Evolutionary conservation across 2,113 vertebrate genomes (phyloP).

Genomic region (Pongo abelii): DNA sequence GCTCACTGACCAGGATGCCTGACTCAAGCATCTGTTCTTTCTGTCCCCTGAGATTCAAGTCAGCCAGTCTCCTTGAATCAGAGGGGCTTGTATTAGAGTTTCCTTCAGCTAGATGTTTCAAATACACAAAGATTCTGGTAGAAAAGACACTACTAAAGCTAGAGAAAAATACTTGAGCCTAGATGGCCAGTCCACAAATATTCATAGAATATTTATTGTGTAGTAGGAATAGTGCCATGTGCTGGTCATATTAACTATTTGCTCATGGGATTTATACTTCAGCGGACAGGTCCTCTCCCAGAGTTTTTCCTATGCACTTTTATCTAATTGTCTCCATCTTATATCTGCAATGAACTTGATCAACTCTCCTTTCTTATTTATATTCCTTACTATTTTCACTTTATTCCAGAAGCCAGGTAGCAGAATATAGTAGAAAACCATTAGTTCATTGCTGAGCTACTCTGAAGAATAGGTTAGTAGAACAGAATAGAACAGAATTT

Average conservation of each 20-base stretch:
- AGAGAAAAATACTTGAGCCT: neutral
- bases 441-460: neutral
- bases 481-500: too few relatives aligned
- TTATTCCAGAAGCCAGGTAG: neutral
- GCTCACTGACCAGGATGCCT: neutral
- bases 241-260: neutral
- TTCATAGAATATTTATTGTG: neutral
- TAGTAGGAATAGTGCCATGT: neutral
- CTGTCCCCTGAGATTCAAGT: neutral
- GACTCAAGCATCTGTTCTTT: neutral
- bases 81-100: neutral
- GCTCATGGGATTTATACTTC: neutral
- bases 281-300: neutral
- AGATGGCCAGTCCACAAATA: neutral
- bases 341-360: neutral
- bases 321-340: neutral
- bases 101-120: neutral
- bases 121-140: neutral
- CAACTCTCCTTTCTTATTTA: neutral
- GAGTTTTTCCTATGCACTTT: neutral
- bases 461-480: neutral
- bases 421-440: neutral
- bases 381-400: neutral
- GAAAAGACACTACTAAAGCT: neutral
- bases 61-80: neutral